A percentile compares a stretch with the other conserved stretches of the same genome.
These are phyloP conservation scores for Synanthedon myopaeformis DNA, from an alignment of 2,888 invertebrate species.

Conservation along the genomic window DNA sequence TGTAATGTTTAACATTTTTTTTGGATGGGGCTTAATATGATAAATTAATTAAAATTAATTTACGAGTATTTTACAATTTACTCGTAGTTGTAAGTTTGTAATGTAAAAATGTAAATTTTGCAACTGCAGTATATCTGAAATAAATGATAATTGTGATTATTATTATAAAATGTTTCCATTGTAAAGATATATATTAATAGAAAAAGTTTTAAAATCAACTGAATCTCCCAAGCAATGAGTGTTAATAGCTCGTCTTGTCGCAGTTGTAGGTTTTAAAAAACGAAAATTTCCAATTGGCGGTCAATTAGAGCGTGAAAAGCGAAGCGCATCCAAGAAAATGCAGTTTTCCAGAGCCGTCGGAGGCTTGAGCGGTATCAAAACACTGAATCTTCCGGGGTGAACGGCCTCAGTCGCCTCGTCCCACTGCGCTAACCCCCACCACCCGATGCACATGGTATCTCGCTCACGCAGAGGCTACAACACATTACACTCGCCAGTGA, in stretches of 20 bases:
- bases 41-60: no score
- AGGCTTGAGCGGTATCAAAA: conserved; percentile 67
- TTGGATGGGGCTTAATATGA: no score
- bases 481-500: conserved; percentile 3
- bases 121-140: no score
- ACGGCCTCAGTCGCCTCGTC: conserved; percentile 46
- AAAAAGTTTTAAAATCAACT: no score
- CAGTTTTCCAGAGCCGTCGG: conserved; percentile 57
- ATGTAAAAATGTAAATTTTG: no score
- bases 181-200: no score
- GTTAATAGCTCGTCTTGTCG: background rate
- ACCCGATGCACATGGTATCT: conserved; percentile 31
- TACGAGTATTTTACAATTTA: no score
- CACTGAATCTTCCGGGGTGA: conserved; percentile 70
- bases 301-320: conserved; percentile 66
- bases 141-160: no score
- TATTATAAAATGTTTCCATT: no score
- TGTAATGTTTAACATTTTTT: no score
- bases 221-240: no score
- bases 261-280: conserved; percentile 10
- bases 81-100: no score
- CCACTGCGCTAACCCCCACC: conserved; percentile 36
- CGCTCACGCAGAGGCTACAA: conserved; percentile 14
- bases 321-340: conserved; percentile 65
- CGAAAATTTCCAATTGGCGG: conserved; percentile 33